Conservation (phyloP, 2,888 invertebrate species). For the Zaprionus lineosus region DNA sequence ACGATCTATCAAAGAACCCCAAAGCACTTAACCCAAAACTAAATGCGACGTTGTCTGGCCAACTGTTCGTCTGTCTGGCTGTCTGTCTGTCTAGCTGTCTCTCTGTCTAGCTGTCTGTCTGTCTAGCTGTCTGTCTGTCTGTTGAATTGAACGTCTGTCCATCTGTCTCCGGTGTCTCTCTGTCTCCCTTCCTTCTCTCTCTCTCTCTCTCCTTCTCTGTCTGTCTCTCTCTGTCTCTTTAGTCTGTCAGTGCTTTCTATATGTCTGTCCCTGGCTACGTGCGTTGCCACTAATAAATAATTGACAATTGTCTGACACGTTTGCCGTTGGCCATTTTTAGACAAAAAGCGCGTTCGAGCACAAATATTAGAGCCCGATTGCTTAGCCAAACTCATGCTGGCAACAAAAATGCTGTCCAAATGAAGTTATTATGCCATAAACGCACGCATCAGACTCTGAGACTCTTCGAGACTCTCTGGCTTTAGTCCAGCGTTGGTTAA, state of each 20-base stretch:
- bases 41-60: conserved; percentile 53
- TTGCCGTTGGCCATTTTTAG: conserved; percentile 76
- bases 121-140: too few relatives aligned
- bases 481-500: neutral
- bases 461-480: neutral
- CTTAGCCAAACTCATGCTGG: conserved; percentile 27
- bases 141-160: too few relatives aligned
- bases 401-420: conserved; percentile 76
- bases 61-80: too few relatives aligned
- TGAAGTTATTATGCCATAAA: conserved; percentile 82
- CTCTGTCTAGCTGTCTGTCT: too few relatives aligned
- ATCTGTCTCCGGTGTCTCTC: conserved; percentile 1
- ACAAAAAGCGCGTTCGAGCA: conserved; percentile 59
- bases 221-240: conserved; percentile 13
- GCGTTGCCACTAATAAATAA: conserved; percentile 77
- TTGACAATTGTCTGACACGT: conserved; percentile 76
- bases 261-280: conserved; percentile 57
- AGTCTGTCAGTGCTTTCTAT: conserved; percentile 13
- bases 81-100: too few relatives aligned
- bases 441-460: conserved; percentile 75
- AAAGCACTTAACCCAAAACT: conserved; percentile 53
- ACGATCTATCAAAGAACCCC: conserved; percentile 8
- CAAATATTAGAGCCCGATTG: conserved; percentile 51
- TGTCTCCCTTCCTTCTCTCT: too few relatives aligned
- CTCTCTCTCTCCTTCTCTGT: too few relatives aligned